A percentile compares a stretch with the other conserved stretches of the same genome.
phyloP scores from a whole-genome alignment of 1,140 invertebrate species.

The Zaprionus nigranus region DNA sequence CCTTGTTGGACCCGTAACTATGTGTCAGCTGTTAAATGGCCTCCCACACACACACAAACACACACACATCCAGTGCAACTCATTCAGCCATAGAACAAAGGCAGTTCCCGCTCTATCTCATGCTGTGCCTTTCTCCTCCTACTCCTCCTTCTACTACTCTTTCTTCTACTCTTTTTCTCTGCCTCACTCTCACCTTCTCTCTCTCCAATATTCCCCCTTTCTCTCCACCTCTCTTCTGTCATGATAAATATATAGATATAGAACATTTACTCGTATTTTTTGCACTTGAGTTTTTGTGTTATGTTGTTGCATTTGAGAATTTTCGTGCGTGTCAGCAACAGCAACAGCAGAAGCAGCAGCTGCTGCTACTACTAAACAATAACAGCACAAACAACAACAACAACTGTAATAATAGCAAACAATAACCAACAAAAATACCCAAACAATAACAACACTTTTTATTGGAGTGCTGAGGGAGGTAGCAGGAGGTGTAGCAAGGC shows the following conservation, averaged over 20 bases:
- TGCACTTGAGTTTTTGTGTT: conserved; percentile 56
- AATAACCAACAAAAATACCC: conserved; percentile 67
- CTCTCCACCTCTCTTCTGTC: not conserved
- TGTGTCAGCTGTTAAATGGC: conserved; percentile 27
- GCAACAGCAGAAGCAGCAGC: conserved; percentile 49
- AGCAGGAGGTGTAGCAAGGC: conserved; percentile 5
- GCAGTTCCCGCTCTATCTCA: conserved; percentile 5
- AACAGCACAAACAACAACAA: conserved; percentile 39
- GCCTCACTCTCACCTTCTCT: not conserved
- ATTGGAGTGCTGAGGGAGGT: conserved; percentile 42
- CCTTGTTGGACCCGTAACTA: conserved; percentile 25
- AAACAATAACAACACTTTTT: conserved; percentile 69
- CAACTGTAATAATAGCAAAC: conserved; percentile 63
- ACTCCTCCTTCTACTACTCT: too few relatives aligned
- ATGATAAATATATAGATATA: conserved; percentile 36
- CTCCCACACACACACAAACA: conserved; percentile 4
- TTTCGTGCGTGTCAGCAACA: conserved; percentile 77
- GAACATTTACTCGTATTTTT: conserved; percentile 42
- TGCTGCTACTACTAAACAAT: conserved; percentile 70
- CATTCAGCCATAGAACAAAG: conserved; percentile 59
- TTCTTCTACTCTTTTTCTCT: too few relatives aligned
- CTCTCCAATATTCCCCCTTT: too few relatives aligned
- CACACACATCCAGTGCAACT: not conserved
- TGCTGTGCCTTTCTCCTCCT: too few relatives aligned
- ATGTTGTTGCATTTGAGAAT: conserved; percentile 67